Percentiles rank a stretch among this genome's conserved stretches.
Conservation (phyloP, 2,797 vertebrate species). For the Netta rufina region DNA sequence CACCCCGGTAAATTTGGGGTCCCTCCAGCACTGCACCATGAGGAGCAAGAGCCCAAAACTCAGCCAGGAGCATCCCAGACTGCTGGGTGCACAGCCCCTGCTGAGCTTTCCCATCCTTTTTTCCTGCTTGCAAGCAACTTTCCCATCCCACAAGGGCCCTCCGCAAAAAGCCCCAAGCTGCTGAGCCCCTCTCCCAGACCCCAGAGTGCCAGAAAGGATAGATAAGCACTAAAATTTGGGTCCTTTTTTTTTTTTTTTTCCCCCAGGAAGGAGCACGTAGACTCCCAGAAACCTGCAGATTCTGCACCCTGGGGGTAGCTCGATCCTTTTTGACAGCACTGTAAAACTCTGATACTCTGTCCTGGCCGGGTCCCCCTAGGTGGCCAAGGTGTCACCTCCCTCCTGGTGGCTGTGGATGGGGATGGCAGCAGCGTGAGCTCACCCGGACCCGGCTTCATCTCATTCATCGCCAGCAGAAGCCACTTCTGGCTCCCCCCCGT, state of each 20-base stretch:
- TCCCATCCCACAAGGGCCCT: not conserved
- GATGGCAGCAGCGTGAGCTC: not conserved
- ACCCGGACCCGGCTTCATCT: not conserved
- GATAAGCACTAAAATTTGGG: not conserved
- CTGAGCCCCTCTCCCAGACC: not conserved
- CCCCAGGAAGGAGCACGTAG: not conserved
- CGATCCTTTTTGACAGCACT: not conserved
- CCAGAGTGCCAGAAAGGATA: not conserved
- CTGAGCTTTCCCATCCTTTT: not conserved
- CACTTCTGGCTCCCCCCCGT: not conserved
- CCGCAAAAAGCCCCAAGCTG: not conserved
- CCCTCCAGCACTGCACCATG: accelerated
- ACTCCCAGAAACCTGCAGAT: not conserved
- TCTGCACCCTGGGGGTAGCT: not conserved
- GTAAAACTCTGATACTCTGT: not conserved
- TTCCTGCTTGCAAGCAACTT: not conserved
- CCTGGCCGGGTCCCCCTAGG: not conserved
- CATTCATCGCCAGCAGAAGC: not conserved
- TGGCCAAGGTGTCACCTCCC: not conserved
- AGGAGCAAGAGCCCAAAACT: not conserved
- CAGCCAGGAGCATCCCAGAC: not conserved
- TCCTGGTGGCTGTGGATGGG: not conserved
- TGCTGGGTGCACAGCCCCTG: not conserved
- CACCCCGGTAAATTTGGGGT: not conserved
- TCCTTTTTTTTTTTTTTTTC: too few relatives aligned